Evolutionary conservation across 2,888 invertebrate species (phyloP).

Genomic region (Dynastes tityus): DNA sequence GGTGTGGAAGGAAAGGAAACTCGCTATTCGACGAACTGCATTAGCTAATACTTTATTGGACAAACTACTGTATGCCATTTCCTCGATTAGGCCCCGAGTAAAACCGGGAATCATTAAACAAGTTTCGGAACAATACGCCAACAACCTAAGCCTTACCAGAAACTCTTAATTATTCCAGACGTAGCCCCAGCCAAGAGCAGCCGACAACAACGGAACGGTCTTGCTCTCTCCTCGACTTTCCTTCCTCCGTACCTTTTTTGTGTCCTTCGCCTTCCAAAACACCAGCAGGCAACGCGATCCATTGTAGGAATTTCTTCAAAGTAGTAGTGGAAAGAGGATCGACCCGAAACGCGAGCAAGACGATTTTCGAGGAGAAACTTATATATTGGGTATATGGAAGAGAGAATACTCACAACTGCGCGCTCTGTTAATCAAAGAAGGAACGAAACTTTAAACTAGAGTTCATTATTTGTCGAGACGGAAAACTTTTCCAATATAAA

Average conservation of each 20-base stretch:
- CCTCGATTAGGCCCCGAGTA: conserved; percentile 47
- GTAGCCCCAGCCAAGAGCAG: conserved; percentile 30
- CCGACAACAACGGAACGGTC: conserved; percentile 15
- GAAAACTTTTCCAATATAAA: conserved; percentile 53
- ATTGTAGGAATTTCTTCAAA: conserved; percentile 44
- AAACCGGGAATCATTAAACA: conserved; percentile 54
- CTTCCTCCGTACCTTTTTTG: conserved; percentile 36
- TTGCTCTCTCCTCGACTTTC: conserved; percentile 23
- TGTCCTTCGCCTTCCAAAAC: conserved; percentile 31
- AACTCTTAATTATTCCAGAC: conserved; percentile 50
- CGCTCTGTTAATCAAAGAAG: conserved; percentile 45
- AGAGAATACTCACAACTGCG: conserved; percentile 8
- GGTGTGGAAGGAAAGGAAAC: conserved; percentile 22
- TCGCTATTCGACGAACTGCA: conserved; percentile 24
- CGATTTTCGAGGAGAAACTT: conserved; percentile 35
- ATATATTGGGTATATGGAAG: neutral
- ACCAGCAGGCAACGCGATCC: conserved; percentile 26
- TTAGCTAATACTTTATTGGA: conserved; percentile 43
- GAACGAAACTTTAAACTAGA: conserved; percentile 51
- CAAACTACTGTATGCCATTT: conserved; percentile 44
- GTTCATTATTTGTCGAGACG: conserved; percentile 49
- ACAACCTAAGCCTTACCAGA: conserved; percentile 44
- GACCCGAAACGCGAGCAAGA: conserved; percentile 26
- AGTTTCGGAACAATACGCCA: conserved; percentile 54
- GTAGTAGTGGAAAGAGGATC: conserved; percentile 30